phyloP scores from a whole-genome alignment of 2,113 vertebrate species.

The Brachyistius frenatus region DNA sequence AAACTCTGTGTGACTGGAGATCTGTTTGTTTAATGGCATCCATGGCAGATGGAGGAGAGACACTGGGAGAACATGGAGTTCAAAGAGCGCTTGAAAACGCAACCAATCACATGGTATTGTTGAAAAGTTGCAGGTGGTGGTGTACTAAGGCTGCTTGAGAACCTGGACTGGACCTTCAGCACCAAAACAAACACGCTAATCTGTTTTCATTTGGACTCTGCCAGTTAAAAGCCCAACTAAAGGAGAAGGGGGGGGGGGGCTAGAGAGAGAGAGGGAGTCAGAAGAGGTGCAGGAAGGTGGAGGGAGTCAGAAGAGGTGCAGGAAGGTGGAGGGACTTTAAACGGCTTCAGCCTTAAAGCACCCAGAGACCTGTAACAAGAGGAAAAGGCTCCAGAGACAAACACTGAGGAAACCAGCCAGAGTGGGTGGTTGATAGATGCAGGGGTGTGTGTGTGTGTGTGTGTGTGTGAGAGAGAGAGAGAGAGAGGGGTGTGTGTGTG shows the following conservation, averaged over 20 bases:
- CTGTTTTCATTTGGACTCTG: not conserved
- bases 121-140: conserved; percentile 3
- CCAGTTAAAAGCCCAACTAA: conserved; percentile 27
- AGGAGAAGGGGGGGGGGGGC: too few relatives aligned
- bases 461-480: conserved; percentile 16
- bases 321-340: not conserved
- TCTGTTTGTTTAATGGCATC: conserved; percentile 47
- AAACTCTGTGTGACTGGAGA: conserved; percentile 34
- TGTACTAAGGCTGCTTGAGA: not conserved
- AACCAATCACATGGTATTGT: not conserved
- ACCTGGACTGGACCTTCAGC: not conserved
- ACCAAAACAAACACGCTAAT: not conserved
- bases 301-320: not conserved
- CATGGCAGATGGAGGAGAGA: conserved; percentile 40
- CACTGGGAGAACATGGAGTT: conserved; percentile 26
- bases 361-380: conserved; percentile 42
- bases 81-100: conserved; percentile 6
- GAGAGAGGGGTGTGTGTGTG: too few relatives aligned
- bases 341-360: conserved; percentile 14
- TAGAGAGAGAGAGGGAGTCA: too few relatives aligned
- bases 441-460: conserved; percentile 27
- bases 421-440: conserved; percentile 69
- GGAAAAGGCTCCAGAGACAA: conserved; percentile 56
- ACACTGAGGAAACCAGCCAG: conserved; percentile 46
- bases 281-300: conserved; percentile 2